A percentile compares a stretch with the other conserved stretches of the same genome.
Evolutionary conservation across 2,888 invertebrate species (phyloP).

Genomic region (Brachycybe producta): DNA sequence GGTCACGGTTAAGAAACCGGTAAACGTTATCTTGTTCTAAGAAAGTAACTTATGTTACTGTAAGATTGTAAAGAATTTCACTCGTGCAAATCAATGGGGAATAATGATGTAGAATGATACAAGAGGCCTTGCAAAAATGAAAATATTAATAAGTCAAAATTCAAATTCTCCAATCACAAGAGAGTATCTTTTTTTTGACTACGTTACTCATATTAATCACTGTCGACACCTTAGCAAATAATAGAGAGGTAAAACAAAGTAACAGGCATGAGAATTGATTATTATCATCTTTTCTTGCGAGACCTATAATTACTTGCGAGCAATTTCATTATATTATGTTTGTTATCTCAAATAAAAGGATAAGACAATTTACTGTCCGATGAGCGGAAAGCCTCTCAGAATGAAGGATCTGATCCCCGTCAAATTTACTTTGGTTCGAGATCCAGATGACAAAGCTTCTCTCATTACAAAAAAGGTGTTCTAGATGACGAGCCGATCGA

Average conservation of each 20-base stretch:
- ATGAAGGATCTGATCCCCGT: constrained; percentile 85
- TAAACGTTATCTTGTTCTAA: constrained; percentile 34
- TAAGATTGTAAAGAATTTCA: too few relatives aligned
- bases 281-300: not conserved
- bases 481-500: not conserved
- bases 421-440: constrained; percentile 80
- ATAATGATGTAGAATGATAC: too few relatives aligned
- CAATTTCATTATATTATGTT: not conserved
- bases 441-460: constrained; percentile 72
- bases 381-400: constrained; percentile 70
- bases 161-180: too few relatives aligned
- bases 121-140: too few relatives aligned
- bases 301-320: not conserved
- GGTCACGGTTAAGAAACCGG: constrained; percentile 60
- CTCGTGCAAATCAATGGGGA: too few relatives aligned
- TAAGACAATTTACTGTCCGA: constrained; percentile 63
- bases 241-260: too few relatives aligned
- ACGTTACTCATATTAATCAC: too few relatives aligned
- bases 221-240: too few relatives aligned
- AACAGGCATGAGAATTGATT: too few relatives aligned
- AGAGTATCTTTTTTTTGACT: too few relatives aligned
- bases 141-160: too few relatives aligned
- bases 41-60: not conserved
- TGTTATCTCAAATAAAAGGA: constrained; percentile 40
- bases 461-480: constrained; percentile 65